Evolutionary conservation across 2,888 invertebrate genomes (phyloP).

Genomic region (Rhopalosiphum nymphaeae): DNA sequence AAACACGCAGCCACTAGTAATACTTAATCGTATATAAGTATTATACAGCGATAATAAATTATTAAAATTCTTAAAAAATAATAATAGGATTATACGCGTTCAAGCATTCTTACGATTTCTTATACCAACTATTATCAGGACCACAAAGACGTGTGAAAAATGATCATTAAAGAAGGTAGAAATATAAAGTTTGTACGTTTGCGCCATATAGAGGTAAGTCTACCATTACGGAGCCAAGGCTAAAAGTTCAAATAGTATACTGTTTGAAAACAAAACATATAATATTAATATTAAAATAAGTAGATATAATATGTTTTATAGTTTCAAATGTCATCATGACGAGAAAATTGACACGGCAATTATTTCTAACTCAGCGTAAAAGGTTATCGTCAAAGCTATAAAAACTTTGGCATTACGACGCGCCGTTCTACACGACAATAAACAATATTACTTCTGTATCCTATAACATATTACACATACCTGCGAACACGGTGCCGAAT

Average conservation of each 20-base stretch:
- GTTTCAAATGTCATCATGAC: not conserved
- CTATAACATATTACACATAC: not conserved
- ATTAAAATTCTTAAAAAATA: not conserved
- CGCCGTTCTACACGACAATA: not conserved
- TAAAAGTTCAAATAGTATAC: not conserved
- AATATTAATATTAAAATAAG: not conserved
- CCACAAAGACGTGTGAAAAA: not conserved
- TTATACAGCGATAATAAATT: not conserved
- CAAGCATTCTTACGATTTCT: not conserved
- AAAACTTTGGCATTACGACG: not conserved
- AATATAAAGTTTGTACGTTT: not conserved
- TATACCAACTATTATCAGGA: not conserved
- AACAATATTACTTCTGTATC: not conserved
- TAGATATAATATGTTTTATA: not conserved
- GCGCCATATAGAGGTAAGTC: not conserved
- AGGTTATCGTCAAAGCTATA: slow-evolving; percentile 4
- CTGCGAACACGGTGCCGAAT: not conserved
- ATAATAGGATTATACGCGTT: not conserved
- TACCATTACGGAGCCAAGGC: not conserved
- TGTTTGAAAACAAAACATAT: not conserved
- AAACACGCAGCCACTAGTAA: not conserved
- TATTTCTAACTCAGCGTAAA: not conserved
- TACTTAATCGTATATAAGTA: not conserved
- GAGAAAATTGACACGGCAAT: not conserved
- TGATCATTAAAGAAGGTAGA: not conserved